Conservation (phyloP, 2,113 vertebrate genomes). For the Mola mola region DNA sequence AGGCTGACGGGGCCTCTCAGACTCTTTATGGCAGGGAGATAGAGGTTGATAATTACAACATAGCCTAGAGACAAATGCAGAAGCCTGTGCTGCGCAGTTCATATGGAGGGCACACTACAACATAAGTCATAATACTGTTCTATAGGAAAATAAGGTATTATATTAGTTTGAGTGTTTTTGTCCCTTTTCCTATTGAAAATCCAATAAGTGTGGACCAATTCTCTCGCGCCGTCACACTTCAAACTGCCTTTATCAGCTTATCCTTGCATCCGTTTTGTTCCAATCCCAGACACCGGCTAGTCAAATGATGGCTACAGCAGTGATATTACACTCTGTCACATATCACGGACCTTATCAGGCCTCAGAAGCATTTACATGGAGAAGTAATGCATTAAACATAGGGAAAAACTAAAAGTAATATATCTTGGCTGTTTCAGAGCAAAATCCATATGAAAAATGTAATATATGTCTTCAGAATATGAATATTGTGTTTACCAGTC, state of each 20-base stretch:
- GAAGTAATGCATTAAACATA: slow-evolving; percentile 77
- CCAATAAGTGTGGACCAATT: slow-evolving; percentile 74
- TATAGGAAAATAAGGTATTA: slow-evolving; percentile 65
- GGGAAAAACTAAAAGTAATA: slow-evolving; percentile 64
- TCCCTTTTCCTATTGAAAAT: slow-evolving; percentile 68
- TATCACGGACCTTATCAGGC: slow-evolving; percentile 50
- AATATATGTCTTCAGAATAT: slow-evolving; percentile 54
- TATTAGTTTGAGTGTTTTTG: slow-evolving; percentile 61
- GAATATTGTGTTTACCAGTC: slow-evolving; percentile 35
- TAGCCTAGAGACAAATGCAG: slow-evolving; percentile 62
- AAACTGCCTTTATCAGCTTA: slow-evolving; percentile 44
- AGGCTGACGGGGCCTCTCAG: slow-evolving; percentile 38
- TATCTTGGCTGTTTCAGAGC: slow-evolving; percentile 68
- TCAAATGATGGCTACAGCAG: slow-evolving; percentile 41
- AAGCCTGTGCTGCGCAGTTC: slow-evolving; percentile 41
- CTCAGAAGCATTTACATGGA: slow-evolving; percentile 72
- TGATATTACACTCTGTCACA: slow-evolving; percentile 71
- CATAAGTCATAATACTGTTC: slow-evolving; percentile 69
- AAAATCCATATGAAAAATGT: slow-evolving; percentile 75
- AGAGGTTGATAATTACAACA: slow-evolving; percentile 65
- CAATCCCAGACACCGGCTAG: slow-evolving; percentile 47
- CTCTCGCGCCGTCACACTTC: slow-evolving; percentile 46
- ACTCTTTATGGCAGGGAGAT: slow-evolving; percentile 29
- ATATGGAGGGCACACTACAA: slow-evolving; percentile 53
- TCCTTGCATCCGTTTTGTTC: slow-evolving; percentile 71